Base-by-base conservation (phyloP, 1,140 invertebrate genomes). In the Neuroterus valhalla region DNA sequence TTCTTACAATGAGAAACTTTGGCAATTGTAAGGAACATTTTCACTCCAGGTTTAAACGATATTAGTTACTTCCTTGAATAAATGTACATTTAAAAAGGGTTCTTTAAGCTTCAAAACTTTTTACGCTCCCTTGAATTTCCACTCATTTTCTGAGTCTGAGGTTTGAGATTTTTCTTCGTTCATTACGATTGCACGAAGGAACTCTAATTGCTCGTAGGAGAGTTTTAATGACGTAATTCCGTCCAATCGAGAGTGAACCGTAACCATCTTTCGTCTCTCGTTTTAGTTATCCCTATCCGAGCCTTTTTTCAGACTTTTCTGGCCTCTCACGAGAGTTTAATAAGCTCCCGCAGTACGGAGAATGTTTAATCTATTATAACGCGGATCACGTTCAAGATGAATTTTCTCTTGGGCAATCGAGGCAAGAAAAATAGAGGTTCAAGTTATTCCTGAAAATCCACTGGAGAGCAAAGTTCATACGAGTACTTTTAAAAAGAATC, bases 181-280 rank as follows among this genome's bases (percentile, higher is more conserved):
- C 11, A 55, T 55, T 55, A 55, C 52, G 52, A 55, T 55, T 55
- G 52, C 52, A 55, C 21, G 23, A 12, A 21, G 52, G 52, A 55
- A 55, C 52, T 55, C 52, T 55, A 55, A 55, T 55, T 55, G 52
- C 52, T 55, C 52, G 52, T 23, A 23, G 52, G 26, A 55, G 52
- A 55, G 52, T 55, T 55, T 55, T 55, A 55, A 55, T 55, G 52
- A 55, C 52, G 52, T 26, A 55, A 55, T 26, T 55, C 19, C 23
- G 52, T 55, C 52, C 52, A 55, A 55, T 31, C 19, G 19, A 21
- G 21, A 26, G 12, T 12, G 21, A 12, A 11, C 12, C 23, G 52
- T 21, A n/a, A 19, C n/a, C 21, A 50, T 55, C 23, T 26, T 55
- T 23, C 14, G 19, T 55, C 23, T 55, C 52, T 23, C 21, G 23